Conservation (phyloP, 2,888 invertebrate genomes). For the Diloba caeruleocephala region DNA sequence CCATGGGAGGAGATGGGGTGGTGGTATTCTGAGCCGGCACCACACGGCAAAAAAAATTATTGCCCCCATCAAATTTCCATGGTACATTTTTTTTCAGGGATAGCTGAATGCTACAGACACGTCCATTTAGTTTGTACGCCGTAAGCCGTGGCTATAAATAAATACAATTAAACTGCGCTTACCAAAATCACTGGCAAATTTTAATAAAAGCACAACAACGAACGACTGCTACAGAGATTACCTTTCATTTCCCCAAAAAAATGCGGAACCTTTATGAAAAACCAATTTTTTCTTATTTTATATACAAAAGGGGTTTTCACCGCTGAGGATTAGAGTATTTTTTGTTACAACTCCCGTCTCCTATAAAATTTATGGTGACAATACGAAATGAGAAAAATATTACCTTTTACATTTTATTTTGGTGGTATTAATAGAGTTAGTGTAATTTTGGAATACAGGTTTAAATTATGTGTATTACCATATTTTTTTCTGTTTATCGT, state of each 20-base stretch:
- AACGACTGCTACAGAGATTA: conserved; percentile 40
- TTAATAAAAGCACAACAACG: conserved; percentile 29
- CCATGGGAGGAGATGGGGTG: no score
- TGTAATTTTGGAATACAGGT: conserved; percentile 25
- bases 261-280: conserved; percentile 49
- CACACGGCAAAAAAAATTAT: no score
- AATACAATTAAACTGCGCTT: conserved; percentile 15
- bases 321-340: conserved; percentile 46
- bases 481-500: no score
- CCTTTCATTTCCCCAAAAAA: conserved; percentile 33
- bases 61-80: no score
- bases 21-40: no score
- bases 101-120: no score
- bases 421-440: conserved; percentile 39
- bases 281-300: conserved; percentile 43
- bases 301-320: conserved; percentile 51
- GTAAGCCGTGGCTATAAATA: neutral
- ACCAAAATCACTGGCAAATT: conserved; percentile 24
- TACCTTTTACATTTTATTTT: conserved; percentile 36
- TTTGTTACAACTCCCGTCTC: conserved; percentile 50
- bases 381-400: conserved; percentile 50
- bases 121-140: no score
- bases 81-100: no score
- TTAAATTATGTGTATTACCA: conserved; percentile 16
- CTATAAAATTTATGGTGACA: conserved; percentile 47